A percentile compares a stretch with the other conserved stretches of the same genome.
Conservation (phyloP, 2,797 vertebrate genomes). For the Psittacula derbiana region DNA sequence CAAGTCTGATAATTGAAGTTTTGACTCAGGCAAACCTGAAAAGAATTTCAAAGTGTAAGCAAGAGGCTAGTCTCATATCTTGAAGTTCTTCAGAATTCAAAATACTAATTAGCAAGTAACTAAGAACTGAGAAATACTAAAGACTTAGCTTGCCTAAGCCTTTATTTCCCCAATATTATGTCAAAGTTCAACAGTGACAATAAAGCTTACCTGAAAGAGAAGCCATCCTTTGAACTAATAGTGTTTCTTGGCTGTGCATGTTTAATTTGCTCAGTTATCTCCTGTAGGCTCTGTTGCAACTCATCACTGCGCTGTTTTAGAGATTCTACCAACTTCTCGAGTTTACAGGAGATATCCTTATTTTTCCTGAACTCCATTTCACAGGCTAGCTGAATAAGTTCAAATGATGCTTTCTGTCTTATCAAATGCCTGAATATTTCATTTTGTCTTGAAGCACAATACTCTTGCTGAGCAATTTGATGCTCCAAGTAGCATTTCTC, state of each 20-base stretch:
- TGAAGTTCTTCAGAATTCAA: background rate
- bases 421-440: slow-evolving; percentile 84
- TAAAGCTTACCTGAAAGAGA: slow-evolving; percentile 81
- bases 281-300: slow-evolving; percentile 69
- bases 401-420: slow-evolving; percentile 89
- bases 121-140: background rate
- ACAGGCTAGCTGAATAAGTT: slow-evolving; percentile 85
- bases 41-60: background rate
- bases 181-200: background rate
- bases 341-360: slow-evolving; percentile 67
- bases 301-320: slow-evolving; percentile 70
- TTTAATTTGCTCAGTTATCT: slow-evolving; percentile 74
- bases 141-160: background rate
- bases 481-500: slow-evolving; percentile 83
- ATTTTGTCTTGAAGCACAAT: slow-evolving; percentile 82
- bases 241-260: slow-evolving; percentile 70
- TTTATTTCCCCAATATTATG: background rate
- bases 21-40: background rate
- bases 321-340: slow-evolving; percentile 75
- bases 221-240: slow-evolving; percentile 81
- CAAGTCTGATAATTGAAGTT: background rate
- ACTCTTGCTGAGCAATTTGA: slow-evolving; percentile 84
- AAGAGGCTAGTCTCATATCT: background rate
- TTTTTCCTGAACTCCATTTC: slow-evolving; percentile 84
- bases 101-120: background rate